phyloP scores from a whole-genome alignment of 2,113 vertebrate genomes.

The Equus quagga region DNA sequence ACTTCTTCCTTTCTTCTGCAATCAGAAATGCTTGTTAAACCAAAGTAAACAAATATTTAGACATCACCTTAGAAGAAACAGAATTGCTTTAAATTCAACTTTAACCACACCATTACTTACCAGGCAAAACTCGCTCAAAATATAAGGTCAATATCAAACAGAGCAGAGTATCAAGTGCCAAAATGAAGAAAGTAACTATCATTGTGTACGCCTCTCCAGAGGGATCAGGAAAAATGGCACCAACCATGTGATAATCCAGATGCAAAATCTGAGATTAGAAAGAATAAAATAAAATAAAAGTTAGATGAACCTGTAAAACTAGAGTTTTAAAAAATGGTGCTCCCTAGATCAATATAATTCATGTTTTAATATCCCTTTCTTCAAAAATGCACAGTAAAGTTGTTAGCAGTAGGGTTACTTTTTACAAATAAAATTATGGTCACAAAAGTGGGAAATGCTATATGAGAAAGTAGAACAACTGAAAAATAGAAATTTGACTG shows the following conservation, averaged over 20 bases:
- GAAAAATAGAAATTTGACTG: neutral
- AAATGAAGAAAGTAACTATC: slow-evolving; percentile 87
- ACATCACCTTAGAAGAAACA: neutral
- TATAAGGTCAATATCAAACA: slow-evolving; percentile 93
- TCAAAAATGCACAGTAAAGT: neutral
- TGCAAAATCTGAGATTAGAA: slow-evolving; percentile 86
- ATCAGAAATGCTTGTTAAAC: neutral
- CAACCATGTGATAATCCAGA: slow-evolving; percentile 88
- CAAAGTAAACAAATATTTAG: neutral
- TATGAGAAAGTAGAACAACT: neutral
- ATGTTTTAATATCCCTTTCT: neutral
- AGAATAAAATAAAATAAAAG: neutral
- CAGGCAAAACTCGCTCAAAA: slow-evolving; percentile 93
- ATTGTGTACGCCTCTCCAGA: slow-evolving; percentile 87
- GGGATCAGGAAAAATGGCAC: slow-evolving; percentile 85
- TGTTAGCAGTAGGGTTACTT: neutral
- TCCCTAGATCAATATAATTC: neutral
- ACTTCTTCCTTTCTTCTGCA: neutral
- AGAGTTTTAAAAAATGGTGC: neutral
- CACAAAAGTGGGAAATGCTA: neutral
- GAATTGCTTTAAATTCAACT: neutral
- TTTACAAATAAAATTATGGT: neutral
- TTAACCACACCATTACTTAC: slow-evolving; percentile 83
- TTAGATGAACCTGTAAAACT: neutral
- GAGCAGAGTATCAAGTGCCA: slow-evolving; percentile 90